These are phyloP conservation scores for Bombus pascuorum DNA, from an alignment of 1,140 invertebrate species.

Conservation along the genomic window DNA sequence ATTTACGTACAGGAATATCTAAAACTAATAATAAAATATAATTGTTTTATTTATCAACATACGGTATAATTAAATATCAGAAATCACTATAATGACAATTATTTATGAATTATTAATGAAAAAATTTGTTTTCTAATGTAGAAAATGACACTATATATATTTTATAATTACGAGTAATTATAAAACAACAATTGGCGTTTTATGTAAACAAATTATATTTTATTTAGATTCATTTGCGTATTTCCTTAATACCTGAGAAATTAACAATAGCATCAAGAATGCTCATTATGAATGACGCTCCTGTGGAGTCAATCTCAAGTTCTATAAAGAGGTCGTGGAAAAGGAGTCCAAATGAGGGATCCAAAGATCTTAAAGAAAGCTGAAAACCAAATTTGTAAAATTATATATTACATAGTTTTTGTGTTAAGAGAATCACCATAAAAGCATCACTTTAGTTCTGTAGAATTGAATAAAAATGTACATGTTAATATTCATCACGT, in stretches of 20 bases:
- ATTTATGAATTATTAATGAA: too few species aligned
- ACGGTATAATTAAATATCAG: too few species aligned
- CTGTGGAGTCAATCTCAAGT: slow-evolving; percentile 87
- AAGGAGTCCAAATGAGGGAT: slow-evolving; percentile 89
- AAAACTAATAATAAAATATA: neutral
- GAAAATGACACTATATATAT: neutral
- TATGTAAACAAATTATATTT: neutral
- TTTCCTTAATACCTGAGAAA: slow-evolving; percentile 83
- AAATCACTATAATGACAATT: too few species aligned
- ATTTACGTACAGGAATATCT: neutral
- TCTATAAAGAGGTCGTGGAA: slow-evolving; percentile 88
- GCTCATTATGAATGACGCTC: slow-evolving; percentile 88
- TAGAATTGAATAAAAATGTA: neutral
- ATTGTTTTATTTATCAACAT: neutral
- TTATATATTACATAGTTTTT: neutral
- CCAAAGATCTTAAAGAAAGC: slow-evolving; percentile 89
- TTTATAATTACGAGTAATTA: neutral
- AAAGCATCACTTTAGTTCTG: too few species aligned
- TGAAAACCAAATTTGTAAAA: slow-evolving; percentile 66
- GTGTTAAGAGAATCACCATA: too few species aligned
- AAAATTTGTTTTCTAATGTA: neutral
- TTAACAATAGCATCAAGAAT: slow-evolving; percentile 89
- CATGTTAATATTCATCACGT: neutral
- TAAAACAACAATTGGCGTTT: neutral
- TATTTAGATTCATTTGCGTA: neutral